A percentile compares a stretch with the other conserved stretches of the same genome.
Conservation (phyloP, 1,140 invertebrate species). For the Hormaphis cornu region DNA sequence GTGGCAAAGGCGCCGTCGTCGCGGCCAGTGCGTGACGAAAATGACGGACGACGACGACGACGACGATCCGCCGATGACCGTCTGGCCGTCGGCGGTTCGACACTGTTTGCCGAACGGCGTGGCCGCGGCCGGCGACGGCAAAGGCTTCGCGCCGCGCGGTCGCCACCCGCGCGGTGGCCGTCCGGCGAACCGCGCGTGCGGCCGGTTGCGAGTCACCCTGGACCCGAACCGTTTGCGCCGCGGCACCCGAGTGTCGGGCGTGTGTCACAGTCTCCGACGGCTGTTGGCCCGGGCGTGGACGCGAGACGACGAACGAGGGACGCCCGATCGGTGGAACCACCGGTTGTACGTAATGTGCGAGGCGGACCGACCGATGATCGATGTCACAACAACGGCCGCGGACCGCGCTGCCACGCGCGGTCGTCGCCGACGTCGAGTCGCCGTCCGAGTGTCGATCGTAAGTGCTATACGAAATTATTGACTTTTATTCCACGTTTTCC, state of each 20-base stretch:
- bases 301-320: neutral
- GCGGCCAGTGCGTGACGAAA: neutral
- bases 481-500: too few relatives aligned
- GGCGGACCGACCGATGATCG: too few relatives aligned
- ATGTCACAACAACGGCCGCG: too few relatives aligned
- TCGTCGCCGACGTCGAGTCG: neutral
- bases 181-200: too few relatives aligned
- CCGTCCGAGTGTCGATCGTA: neutral
- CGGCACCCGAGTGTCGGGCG: neutral
- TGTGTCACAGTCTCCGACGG: constrained; percentile 8
- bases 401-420: neutral
- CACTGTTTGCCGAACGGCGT: neutral
- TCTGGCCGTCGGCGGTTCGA: neutral
- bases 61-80: neutral
- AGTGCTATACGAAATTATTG: too few relatives aligned
- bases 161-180: neutral
- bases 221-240: neutral
- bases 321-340: too few relatives aligned
- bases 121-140: neutral
- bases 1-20: neutral
- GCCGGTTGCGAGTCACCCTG: neutral
- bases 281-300: neutral
- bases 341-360: constrained; percentile 14
- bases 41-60: neutral
- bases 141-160: neutral